Evolutionary conservation across 2,888 invertebrate species (phyloP).

Genomic region (Anthrax anthrax): DNA sequence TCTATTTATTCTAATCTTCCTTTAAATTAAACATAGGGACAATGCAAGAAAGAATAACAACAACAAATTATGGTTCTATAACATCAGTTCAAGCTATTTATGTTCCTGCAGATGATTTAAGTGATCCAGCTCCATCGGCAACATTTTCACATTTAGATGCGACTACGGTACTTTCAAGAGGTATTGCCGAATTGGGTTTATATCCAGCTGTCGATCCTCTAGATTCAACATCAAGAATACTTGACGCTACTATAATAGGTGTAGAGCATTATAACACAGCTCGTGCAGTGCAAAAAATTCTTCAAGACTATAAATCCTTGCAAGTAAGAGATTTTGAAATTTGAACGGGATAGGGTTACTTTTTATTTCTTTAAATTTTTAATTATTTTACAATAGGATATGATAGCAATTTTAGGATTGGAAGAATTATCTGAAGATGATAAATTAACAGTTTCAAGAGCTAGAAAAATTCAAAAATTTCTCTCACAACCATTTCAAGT

Average conservation of each 20-base stretch:
- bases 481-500: conserved; percentile 87
- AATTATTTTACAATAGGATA: conserved; percentile 43
- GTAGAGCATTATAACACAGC: conserved; percentile 78
- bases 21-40: conserved; percentile 26
- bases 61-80: conserved; percentile 88
- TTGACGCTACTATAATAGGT: conserved; percentile 86
- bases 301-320: conserved; percentile 65
- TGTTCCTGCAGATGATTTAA: conserved; percentile 91
- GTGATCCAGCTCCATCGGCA: conserved; percentile 90
- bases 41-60: conserved; percentile 94
- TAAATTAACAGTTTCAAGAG: conserved; percentile 83
- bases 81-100: conserved; percentile 93
- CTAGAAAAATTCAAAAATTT: conserved; percentile 89
- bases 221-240: conserved; percentile 86
- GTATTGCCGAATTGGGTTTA: conserved; percentile 83
- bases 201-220: conserved; percentile 92
- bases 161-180: conserved; percentile 83
- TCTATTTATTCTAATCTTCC: no score
- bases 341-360: neutral
- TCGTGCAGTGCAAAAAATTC: conserved; percentile 80
- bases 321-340: conserved; percentile 39
- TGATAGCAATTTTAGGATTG: conserved; percentile 91
- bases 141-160: conserved; percentile 95
- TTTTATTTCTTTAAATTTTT: neutral
- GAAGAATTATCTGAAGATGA: conserved; percentile 91